Percentiles rank a stretch among this genome's conserved stretches.
phyloP scores from a whole-genome alignment of 92 coral and sea anemone species.

The Zoanthus gigantus region DNA sequence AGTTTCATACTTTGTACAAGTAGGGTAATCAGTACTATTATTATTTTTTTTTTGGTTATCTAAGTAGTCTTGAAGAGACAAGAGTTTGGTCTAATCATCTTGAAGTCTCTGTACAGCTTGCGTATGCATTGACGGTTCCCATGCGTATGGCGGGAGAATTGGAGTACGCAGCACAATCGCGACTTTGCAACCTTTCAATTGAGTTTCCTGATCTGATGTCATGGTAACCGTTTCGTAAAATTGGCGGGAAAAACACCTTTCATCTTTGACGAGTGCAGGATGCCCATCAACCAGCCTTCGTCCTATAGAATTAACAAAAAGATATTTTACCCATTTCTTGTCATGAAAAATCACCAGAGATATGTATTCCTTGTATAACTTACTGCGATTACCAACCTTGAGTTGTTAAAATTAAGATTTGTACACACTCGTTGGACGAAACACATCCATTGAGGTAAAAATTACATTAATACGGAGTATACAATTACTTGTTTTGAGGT shows the following conservation, averaged over 20 bases:
- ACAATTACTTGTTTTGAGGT: too few species aligned
- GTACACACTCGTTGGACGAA: too few species aligned
- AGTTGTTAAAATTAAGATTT: too few species aligned
- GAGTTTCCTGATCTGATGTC: background rate
- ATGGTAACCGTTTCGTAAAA: conserved; percentile 82
- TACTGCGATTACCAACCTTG: too few species aligned
- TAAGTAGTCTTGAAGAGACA: conserved; percentile 3
- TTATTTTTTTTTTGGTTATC: background rate
- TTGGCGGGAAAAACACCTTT: conserved; percentile 98
- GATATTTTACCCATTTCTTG: background rate
- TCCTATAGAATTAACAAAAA: conserved; percentile 68
- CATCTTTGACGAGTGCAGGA: conserved; percentile 74
- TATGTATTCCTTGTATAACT: background rate
- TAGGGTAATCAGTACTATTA: background rate
- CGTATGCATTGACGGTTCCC: background rate
- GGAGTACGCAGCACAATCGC: background rate
- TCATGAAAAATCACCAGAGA: background rate
- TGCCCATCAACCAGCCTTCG: conserved; percentile 98
- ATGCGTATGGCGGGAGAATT: background rate
- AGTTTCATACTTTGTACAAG: background rate
- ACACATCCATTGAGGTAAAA: too few species aligned
- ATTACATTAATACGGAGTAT: too few species aligned
- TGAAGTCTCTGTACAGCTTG: background rate
- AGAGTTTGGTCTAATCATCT: background rate
- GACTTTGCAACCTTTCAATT: background rate